A percentile compares a stretch with the other conserved stretches of the same genome.
Evolutionary conservation across 2,113 vertebrate genomes (phyloP).

Genomic region (Callaeas wilsoni): DNA sequence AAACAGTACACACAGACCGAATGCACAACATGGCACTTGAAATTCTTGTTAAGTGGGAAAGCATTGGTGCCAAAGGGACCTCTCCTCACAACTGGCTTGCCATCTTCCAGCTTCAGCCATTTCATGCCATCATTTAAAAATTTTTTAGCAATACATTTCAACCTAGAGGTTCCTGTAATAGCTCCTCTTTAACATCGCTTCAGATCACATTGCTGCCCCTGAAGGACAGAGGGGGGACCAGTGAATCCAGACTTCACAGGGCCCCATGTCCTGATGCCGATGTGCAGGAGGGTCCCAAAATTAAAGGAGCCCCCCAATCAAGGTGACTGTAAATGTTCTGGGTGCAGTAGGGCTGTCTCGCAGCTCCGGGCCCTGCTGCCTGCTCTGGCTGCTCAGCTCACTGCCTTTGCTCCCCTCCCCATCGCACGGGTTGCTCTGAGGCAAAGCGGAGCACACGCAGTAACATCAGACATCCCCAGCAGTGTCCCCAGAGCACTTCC

Average conservation of each 20-base stretch:
- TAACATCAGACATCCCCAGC: background rate
- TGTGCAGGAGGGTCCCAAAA: background rate
- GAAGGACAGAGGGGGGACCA: background rate
- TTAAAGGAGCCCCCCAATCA: background rate
- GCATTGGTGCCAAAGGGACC: background rate
- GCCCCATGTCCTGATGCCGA: rapidly evolving
- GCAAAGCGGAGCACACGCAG: background rate
- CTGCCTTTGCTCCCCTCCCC: background rate
- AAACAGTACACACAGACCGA: rapidly evolving
- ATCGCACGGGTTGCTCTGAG: rapidly evolving
- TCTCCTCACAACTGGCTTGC: background rate
- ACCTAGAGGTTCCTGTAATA: background rate
- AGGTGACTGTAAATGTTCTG: background rate
- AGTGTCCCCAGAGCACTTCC: background rate
- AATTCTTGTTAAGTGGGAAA: background rate
- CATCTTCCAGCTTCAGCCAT: background rate
- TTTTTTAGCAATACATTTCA: background rate
- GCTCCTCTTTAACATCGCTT: background rate
- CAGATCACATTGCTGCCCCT: background rate
- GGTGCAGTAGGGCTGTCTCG: background rate
- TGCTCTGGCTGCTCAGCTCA: background rate
- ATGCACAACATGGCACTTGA: background rate
- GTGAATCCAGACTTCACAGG: background rate
- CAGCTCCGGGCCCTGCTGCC: background rate
- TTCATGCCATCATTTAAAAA: background rate